A percentile compares a stretch with the other conserved stretches of the same genome.
phyloP scores from a whole-genome alignment of 2,888 invertebrate species.

The Dryomyza anilis region DNA sequence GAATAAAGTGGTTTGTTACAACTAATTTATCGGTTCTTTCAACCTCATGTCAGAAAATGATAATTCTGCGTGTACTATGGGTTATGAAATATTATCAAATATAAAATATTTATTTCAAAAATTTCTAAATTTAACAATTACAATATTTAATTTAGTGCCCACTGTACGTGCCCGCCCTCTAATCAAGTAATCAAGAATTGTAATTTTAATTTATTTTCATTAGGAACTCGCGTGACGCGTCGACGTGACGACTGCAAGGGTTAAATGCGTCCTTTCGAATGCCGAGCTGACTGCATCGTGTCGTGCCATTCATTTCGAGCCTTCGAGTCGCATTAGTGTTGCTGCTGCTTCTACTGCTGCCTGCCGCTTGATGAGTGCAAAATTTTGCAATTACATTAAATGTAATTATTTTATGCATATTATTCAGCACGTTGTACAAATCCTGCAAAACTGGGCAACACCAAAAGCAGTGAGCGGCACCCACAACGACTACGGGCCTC shows the following conservation, averaged over 20 bases:
- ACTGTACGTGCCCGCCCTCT: too few species aligned
- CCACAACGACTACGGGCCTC: not conserved
- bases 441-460: not conserved
- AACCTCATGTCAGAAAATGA: too few species aligned
- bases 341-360: too few species aligned
- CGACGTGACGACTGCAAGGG: too few species aligned
- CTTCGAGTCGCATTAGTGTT: too few species aligned
- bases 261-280: not conserved
- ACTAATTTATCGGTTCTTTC: too few species aligned
- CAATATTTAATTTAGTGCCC: too few species aligned
- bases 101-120: not conserved
- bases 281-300: not conserved
- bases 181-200: conserved; percentile 24
- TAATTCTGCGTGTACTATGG: too few species aligned
- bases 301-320: not conserved
- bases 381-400: conserved; percentile 56
- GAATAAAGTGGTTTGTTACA: too few species aligned
- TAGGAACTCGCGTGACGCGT: conserved; percentile 16
- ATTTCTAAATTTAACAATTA: not conserved
- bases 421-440: conserved; percentile 37
- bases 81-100: too few species aligned
- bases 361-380: conserved; percentile 22
- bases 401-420: conserved; percentile 60
- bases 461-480: not conserved
- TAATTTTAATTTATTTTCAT: conserved; percentile 24